Evolutionary conservation across 1,140 invertebrate genomes (phyloP), one percentile per base, ranked within the genome.

Genomic region (Carcinoscorpius rotundicauda): DNA sequence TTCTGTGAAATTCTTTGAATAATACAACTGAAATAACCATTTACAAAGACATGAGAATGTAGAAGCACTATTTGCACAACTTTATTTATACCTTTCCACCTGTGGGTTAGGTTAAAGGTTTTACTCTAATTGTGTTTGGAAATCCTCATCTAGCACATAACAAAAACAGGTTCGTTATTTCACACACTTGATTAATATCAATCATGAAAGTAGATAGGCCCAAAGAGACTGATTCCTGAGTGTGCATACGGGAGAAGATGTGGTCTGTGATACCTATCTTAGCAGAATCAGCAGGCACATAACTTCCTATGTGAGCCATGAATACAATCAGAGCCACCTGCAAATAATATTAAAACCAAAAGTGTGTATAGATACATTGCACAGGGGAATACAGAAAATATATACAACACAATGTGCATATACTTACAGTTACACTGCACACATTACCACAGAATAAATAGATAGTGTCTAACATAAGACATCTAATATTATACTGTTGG

Each of bases 281-380:
- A 0, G 87, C 90, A 5, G 73, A 75, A 69, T 84, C 82, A 1
- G 91, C 93, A 3, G 93, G 92, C 5, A 97, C 86, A 77, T 86
- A 96, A 71, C 87, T 87, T 49, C 93, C 93, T 68, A 93, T 83
- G 73, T 95, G 91, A 5, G 90, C 87, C 81, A 97, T 81, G 75
- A 87, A 93, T 5, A 85, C 79, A 58, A 91, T 83, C 4, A 91
- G 72, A 3, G 85, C 86, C 6, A 86, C 79, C 78, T 91, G 87
- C 71, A 79, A 73, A 76, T 75, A 59, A 49, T 62, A 61, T 59
- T 56, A 10, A n/a, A 59, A 61, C 49, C 51, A 8, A 52, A 3
- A 61, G 65, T 61, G 29, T 11, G 9, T 66, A 11, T 60, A 66
- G 48, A 62, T 52, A 29, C n/a, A 29, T 29, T 29, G 29, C 29